Conservation (phyloP, 2,113 vertebrate genomes). For the Lasiurus borealis region DNA sequence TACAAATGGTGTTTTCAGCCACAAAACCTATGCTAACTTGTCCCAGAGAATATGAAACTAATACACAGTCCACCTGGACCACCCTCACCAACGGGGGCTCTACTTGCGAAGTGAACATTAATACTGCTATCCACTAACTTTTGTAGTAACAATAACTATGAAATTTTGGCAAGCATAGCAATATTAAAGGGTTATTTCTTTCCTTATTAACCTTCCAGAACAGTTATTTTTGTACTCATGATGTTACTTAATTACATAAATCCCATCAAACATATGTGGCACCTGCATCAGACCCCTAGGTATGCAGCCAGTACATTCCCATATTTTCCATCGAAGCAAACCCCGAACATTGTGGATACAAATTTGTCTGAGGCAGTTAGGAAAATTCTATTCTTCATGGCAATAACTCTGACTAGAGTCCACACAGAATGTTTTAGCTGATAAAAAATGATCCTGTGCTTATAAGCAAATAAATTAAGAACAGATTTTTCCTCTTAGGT, state of each 20-base stretch:
- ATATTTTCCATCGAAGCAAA: neutral
- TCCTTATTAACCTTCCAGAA: neutral
- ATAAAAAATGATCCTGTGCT: neutral
- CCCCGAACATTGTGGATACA: neutral
- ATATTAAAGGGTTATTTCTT: neutral
- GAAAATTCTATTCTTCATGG: neutral
- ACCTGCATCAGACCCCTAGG: neutral
- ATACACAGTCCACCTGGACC: neutral
- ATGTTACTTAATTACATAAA: neutral
- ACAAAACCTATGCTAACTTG: neutral
- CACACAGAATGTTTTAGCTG: neutral
- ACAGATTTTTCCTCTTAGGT: neutral
- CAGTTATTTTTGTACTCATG: neutral
- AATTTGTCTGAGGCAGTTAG: neutral
- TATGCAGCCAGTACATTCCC: neutral
- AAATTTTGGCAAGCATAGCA: neutral
- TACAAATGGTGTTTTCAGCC: neutral
- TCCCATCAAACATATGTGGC: neutral
- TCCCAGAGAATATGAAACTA: neutral
- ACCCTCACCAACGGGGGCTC: neutral
- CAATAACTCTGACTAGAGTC: neutral
- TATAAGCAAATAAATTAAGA: neutral
- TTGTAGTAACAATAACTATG: neutral
- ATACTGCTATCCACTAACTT: neutral
- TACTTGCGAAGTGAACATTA: too few species aligned